A percentile compares a stretch with the other conserved stretches of the same genome.
These are phyloP conservation scores for Trichonephila clavipes DNA, from an alignment of 1,140 invertebrate species.

Conservation along the genomic window DNA sequence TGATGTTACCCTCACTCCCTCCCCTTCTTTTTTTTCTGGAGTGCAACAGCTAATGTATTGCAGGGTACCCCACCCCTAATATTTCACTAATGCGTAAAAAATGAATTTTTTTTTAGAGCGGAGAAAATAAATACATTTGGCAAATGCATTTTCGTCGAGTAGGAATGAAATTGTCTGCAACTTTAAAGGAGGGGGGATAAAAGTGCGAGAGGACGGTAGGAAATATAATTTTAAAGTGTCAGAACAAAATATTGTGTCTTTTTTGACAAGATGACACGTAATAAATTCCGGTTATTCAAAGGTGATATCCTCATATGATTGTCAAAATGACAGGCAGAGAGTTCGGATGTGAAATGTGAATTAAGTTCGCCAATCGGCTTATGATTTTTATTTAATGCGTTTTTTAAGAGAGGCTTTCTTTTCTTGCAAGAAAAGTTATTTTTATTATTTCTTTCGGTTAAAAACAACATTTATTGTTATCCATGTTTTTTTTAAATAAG, in stretches of 20 bases:
- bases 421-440: background rate
- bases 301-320: background rate
- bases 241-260: slow-evolving; percentile 2
- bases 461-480: too few species aligned
- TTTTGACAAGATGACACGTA: background rate
- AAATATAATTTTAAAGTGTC: slow-evolving; percentile 25
- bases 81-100: slow-evolving; percentile 50
- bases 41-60: slow-evolving; percentile 41
- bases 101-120: slow-evolving; percentile 9
- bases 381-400: background rate
- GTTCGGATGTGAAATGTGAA: background rate
- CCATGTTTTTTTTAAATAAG: too few species aligned
- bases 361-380: background rate
- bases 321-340: background rate
- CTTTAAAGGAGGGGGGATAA: background rate
- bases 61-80: background rate
- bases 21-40: background rate
- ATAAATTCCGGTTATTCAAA: slow-evolving; percentile 13
- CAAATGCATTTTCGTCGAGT: background rate
- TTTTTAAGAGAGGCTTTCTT: background rate
- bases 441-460: background rate
- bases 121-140: slow-evolving; percentile 25
- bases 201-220: background rate
- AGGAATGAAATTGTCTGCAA: slow-evolving; percentile 30
- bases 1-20: background rate